These are phyloP conservation scores for Semaprochilodus insignis DNA, from an alignment of 2,797 vertebrate genomes.

Conservation along the genomic window DNA sequence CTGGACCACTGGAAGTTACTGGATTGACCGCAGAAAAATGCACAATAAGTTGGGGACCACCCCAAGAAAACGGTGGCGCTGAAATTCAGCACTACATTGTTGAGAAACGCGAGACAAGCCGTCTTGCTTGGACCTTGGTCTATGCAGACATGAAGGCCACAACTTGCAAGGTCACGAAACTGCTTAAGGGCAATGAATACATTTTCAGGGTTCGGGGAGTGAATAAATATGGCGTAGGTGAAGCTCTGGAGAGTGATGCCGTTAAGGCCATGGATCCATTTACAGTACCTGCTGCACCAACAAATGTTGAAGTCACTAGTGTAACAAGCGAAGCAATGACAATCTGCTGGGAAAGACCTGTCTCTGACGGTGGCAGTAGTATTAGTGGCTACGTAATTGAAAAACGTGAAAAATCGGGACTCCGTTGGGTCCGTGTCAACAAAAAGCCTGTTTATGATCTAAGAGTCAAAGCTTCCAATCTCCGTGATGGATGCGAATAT, in stretches of 20 bases:
- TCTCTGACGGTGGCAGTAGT: slow-evolving; percentile 91
- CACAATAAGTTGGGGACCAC: slow-evolving; percentile 89
- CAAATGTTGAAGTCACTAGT: slow-evolving; percentile 91
- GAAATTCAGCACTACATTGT: slow-evolving; percentile 86
- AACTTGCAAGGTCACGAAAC: slow-evolving; percentile 94
- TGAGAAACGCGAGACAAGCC: slow-evolving; percentile 98
- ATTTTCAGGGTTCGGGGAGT: slow-evolving; percentile 95
- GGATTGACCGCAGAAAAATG: slow-evolving; percentile 92
- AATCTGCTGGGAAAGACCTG: slow-evolving; percentile 94
- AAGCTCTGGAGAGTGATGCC: slow-evolving; percentile 91
- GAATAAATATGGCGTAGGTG: slow-evolving; percentile 95
- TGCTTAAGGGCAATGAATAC: slow-evolving; percentile 96
- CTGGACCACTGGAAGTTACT: slow-evolving; percentile 88
- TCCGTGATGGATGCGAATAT: slow-evolving; percentile 95
- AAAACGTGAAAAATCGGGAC: slow-evolving; percentile 92
- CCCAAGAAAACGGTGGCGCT: slow-evolving; percentile 92
- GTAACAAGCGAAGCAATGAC: slow-evolving; percentile 92
- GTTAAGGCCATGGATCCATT: slow-evolving; percentile 92
- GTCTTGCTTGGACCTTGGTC: slow-evolving; percentile 92
- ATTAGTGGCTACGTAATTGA: slow-evolving; percentile 96
- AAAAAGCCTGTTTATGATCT: slow-evolving; percentile 97
- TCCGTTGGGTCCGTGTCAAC: slow-evolving; percentile 95
- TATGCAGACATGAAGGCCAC: slow-evolving; percentile 90
- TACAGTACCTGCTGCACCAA: slow-evolving; percentile 88
- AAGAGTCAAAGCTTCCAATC: slow-evolving; percentile 91